phyloP scores from a whole-genome alignment of 1,140 invertebrate genomes.

The Pogonognathellus flavescens region DNA sequence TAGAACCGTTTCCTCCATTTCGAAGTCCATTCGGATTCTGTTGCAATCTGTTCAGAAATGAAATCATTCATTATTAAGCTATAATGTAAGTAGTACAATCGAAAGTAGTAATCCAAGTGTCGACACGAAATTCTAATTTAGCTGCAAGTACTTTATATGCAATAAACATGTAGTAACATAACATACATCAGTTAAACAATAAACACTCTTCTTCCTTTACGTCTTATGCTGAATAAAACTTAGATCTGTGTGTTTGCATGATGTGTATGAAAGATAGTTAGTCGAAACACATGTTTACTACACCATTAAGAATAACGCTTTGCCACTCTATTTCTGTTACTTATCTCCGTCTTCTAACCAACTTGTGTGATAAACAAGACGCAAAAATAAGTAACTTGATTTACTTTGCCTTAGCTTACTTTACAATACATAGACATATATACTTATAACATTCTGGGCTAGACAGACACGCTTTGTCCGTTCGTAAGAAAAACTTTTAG shows the following conservation, averaged over 20 bases:
- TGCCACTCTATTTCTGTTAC: constrained; percentile 32
- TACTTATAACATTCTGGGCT: neutral
- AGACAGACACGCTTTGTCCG: constrained; percentile 23
- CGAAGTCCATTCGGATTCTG: constrained; percentile 40
- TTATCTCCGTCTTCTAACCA: neutral
- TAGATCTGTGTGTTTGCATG: neutral
- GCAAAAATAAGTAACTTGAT: neutral
- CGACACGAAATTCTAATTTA: neutral
- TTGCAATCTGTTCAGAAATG: constrained; percentile 27
- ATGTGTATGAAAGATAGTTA: neutral
- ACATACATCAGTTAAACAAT: neutral
- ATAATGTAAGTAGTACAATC: neutral
- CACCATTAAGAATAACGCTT: neutral
- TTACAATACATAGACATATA: neutral
- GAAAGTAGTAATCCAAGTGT: neutral
- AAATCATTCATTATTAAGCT: neutral
- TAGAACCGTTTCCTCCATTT: constrained; percentile 39
- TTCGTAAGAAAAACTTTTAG: constrained; percentile 19
- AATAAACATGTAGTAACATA: neutral
- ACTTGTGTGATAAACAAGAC: neutral
- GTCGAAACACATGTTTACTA: constrained; percentile 30
- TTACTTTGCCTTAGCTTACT: neutral
- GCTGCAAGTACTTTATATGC: neutral
- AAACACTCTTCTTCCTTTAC: neutral
- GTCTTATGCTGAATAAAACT: neutral